Evolutionary conservation across 2,888 invertebrate species (phyloP), one percentile per base, ranked within the genome.

Genomic region (Eustalomyia histrio): DNA sequence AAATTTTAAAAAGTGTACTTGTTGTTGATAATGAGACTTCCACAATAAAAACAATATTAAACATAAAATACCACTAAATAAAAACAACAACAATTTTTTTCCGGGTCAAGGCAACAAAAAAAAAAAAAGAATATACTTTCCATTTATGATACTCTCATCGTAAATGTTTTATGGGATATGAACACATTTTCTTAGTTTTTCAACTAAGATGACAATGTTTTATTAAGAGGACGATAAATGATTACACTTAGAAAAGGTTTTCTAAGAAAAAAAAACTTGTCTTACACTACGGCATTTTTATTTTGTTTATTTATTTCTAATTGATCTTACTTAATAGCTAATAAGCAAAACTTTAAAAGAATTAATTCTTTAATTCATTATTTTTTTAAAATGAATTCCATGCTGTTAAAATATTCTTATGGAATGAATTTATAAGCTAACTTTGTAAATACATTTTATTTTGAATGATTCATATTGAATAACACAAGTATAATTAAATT

Each of bases 91-190:
- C 8, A n/a, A 10, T 5, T 29, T 39, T n/a, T 74, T 74, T 73
- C 57, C 68, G 73, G 61, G 79, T 79, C 79, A 79, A 79, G 79
- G 79, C 55, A 58, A 63, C 55, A 29, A 68, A 73, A 12, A 18
- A 35, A 63, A 61, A 72, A n/a, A n/a, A n/a, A n/a, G n/a, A n/a
- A 50, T 35, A 24, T 35, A 24, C 10, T 17, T 0, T 12, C 4
- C 14, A 29, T 18, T 29, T 60, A 5, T 35, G 35, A 17, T 35
- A 9, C 14, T 35, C 33, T 35, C 7, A 29, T 29, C 7, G 29
- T 29, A 7, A 39, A 10, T 60, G 9, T 35, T 35, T n/a, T 35
- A 29, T 4, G 29, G 29, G 29, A 29, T 29, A 6, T 60, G 9
- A 9, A 39, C 10, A 39, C 39, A 39, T 39, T 39, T 14, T 39